Evolutionary conservation across 2,888 invertebrate genomes (phyloP), one percentile per base, ranked within the genome.

Genomic region (Ecdyonurus torrentis): DNA sequence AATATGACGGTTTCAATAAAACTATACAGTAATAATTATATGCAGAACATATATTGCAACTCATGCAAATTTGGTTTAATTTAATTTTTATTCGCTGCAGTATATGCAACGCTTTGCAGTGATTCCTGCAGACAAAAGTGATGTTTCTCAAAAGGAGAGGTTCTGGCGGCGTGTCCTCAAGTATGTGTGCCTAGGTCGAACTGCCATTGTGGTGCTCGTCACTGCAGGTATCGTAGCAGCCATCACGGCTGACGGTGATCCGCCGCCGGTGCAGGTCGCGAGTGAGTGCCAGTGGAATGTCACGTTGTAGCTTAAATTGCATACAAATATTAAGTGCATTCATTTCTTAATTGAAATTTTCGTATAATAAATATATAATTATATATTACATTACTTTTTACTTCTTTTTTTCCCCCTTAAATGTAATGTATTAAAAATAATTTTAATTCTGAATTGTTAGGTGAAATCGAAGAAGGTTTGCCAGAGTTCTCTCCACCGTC

Each of bases 401-500:
- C n/a, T n/a, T n/a, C n/a, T n/a, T n/a, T n/a, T n/a, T n/a, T n/a
- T n/a, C n/a, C n/a, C n/a, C n/a, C n/a, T n/a, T n/a, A n/a, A n/a
- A n/a, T n/a, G n/a, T n/a, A n/a, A n/a, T n/a, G n/a, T n/a, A n/a
- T n/a, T n/a, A n/a, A n/a, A n/a, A n/a, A n/a, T n/a, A n/a, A n/a
- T n/a, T n/a, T n/a, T n/a, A n/a, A n/a, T n/a, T n/a, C n/a, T n/a
- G n/a, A n/a, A n/a, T n/a, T n/a, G 64, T 19, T 63, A 72, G 72
- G 71, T 52, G 65, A 66, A 2, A 70, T 73, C n/a, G 66, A 66
- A 3, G 68, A 71, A 7, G 75, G 75, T 1, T 65, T 74, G 53
- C 74, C 73, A 2, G 67, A 69, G 20, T 69, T 73, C 62, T 64
- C 66, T 20, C 65, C 67, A 3, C 74, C 74, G 3, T 71, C 73